Evolutionary conservation across 2,797 vertebrate genomes (phyloP).

Genomic region (Coilia nasus): DNA sequence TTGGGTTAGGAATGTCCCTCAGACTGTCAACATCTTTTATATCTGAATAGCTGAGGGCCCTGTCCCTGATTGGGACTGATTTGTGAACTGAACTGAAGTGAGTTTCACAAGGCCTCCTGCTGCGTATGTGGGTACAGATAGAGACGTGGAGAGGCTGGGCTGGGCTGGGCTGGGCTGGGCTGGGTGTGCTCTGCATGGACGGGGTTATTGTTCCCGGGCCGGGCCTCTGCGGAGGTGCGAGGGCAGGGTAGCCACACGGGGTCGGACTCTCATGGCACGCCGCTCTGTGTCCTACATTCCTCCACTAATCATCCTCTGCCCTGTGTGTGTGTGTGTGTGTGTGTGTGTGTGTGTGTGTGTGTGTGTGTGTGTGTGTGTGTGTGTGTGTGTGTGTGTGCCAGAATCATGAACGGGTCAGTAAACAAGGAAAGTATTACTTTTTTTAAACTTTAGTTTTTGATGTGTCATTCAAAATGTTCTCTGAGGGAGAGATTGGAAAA

Average conservation of each 20-base stretch:
- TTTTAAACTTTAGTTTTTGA: not conserved
- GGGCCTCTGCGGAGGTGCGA: too few species aligned
- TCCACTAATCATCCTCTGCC: slow-evolving; percentile 16
- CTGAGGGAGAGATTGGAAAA: not conserved
- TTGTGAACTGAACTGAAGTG: not conserved
- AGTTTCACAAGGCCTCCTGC: not conserved
- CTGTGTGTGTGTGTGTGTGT: slow-evolving; percentile 23
- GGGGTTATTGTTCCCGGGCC: not conserved
- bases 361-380: slow-evolving; percentile 39
- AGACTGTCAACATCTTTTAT: not conserved
- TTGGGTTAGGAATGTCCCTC: not conserved
- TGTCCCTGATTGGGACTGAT: not conserved
- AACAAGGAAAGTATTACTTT: not conserved
- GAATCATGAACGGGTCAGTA: not conserved
- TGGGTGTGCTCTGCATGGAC: not conserved
- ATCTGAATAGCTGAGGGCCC: not conserved
- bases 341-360: slow-evolving; percentile 21
- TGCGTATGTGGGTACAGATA: not conserved
- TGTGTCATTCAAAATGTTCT: not conserved
- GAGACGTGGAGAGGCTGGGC: not conserved
- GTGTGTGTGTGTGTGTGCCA: slow-evolving; percentile 18
- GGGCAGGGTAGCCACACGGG: not conserved
- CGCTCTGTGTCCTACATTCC: not conserved
- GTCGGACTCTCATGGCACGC: not conserved
- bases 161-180: not conserved